Conservation (phyloP, 2,888 invertebrate genomes). For the Lasioglossum vierecki region DNA sequence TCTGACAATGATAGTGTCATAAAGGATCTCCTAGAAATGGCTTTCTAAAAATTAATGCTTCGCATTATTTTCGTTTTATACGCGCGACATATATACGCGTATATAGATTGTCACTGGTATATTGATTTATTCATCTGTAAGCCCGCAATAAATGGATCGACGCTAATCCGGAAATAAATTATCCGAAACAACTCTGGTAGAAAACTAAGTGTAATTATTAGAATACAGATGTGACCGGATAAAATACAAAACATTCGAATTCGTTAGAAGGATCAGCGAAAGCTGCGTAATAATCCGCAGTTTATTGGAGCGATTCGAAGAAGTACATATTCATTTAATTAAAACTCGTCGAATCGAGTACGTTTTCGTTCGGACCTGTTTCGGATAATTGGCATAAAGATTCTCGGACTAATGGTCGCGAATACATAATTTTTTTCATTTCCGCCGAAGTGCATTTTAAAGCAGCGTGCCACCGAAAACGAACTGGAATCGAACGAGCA, state of each 20-base stretch:
- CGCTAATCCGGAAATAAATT: neutral
- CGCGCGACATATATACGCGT: neutral
- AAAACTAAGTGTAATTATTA: neutral
- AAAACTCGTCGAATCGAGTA: neutral
- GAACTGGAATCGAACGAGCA: slow-evolving; percentile 45
- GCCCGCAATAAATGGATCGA: neutral
- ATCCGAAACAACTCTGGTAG: neutral
- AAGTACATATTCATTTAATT: neutral
- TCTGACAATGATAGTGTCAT: too few species aligned
- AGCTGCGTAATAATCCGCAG: neutral
- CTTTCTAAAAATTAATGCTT: neutral
- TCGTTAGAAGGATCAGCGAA: neutral
- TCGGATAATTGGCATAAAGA: neutral
- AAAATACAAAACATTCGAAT: neutral
- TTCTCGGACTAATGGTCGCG: neutral
- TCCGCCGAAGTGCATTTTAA: neutral
- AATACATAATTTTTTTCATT: neutral
- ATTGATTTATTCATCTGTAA: neutral
- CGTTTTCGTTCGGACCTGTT: neutral
- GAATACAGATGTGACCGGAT: neutral
- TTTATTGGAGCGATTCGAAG: neutral
- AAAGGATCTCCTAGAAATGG: too few species aligned
- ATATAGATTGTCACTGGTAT: neutral
- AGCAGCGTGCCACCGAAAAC: slow-evolving; percentile 45
- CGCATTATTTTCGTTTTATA: neutral